Percentiles rank a stretch among this genome's conserved stretches.
Evolutionary conservation across 64 coral and sea anemone genomes (phyloP).

Genomic region (Catalaphyllia jardinei): DNA sequence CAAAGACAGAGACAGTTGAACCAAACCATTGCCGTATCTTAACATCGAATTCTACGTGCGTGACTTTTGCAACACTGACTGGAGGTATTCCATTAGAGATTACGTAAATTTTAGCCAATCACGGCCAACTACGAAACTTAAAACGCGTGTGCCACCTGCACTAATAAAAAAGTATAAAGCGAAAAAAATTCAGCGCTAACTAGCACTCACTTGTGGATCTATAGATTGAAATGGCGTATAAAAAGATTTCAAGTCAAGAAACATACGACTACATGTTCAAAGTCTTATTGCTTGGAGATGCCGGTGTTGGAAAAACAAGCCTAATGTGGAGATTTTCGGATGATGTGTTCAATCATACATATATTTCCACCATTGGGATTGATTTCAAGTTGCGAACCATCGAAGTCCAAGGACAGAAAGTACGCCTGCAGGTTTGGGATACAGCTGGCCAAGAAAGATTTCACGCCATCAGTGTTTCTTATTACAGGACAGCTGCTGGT

Average conservation of each 20-base stretch:
- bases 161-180: not conserved
- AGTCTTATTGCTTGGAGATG: constrained; percentile 71
- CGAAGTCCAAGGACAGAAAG: not conserved
- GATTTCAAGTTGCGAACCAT: constrained; percentile 44
- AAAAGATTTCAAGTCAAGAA: constrained; percentile 13
- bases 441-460: constrained; percentile 57
- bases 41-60: not conserved
- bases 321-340: constrained; percentile 25
- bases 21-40: not conserved
- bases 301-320: constrained; percentile 41
- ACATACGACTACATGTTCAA: constrained; percentile 92
- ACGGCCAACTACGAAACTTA: not conserved
- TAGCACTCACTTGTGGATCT: not conserved
- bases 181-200: not conserved
- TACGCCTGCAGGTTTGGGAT: constrained; percentile 34
- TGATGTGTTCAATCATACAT: constrained; percentile 31
- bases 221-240: not conserved
- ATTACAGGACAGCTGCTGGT: constrained; percentile 75
- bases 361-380: constrained; percentile 37
- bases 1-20: too few species aligned
- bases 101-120: not conserved
- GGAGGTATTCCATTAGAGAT: not conserved
- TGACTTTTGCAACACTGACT: not conserved
- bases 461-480: constrained; percentile 76
- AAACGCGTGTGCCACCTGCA: not conserved